A percentile compares a stretch with the other conserved stretches of the same genome.
phyloP scores from a whole-genome alignment of 2,888 invertebrate genomes.

The Sphinx pinastri region DNA sequence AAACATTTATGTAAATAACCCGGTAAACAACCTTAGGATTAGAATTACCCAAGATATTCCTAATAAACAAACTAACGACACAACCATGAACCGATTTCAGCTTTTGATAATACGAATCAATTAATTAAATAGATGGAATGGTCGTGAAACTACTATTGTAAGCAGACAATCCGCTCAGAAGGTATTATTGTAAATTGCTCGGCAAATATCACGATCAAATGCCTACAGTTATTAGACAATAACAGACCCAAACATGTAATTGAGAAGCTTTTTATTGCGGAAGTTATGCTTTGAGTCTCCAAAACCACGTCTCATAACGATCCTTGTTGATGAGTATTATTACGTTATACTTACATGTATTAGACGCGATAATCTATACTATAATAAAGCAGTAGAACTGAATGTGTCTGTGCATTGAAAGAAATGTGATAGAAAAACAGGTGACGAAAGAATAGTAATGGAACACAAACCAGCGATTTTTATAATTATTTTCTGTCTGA shows the following conservation, averaged over 20 bases:
- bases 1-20: no score
- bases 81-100: background rate
- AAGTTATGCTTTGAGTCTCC: background rate
- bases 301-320: background rate
- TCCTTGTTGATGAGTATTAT: conserved; percentile 1
- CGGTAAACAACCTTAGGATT: background rate
- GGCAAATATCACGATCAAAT: conserved; percentile 27
- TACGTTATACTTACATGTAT: background rate
- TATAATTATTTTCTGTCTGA: no score
- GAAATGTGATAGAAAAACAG: no score
- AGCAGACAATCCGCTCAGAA: conserved; percentile 27
- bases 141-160: conserved; percentile 26
- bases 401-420: no score
- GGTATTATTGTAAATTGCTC: conserved; percentile 42
- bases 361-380: no score
- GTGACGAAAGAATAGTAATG: no score
- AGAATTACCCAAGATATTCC: background rate
- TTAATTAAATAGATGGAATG: conserved; percentile 28
- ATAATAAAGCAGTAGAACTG: no score
- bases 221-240: conserved; percentile 25
- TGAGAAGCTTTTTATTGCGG: conserved; percentile 19
- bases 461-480: no score
- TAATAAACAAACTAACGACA: background rate
- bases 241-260: conserved; percentile 32
- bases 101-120: conserved; percentile 6